Base-by-base conservation (phyloP, 2,113 vertebrate genomes). In the Boleophthalmus pectinirostris region DNA sequence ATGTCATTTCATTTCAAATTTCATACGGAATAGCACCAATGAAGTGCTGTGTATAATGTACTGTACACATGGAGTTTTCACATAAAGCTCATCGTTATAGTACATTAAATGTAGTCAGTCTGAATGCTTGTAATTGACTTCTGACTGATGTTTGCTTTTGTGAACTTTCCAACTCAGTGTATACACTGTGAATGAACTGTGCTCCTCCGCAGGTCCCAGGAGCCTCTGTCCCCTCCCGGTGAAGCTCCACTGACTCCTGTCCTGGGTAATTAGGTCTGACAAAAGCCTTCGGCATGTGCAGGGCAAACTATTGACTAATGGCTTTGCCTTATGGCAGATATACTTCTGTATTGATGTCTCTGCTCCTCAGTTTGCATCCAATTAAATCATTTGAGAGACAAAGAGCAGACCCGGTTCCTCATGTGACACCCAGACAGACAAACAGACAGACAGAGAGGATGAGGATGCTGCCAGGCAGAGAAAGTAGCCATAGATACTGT, bases 331-430 rank as follows among this genome's bases (percentile, higher is more conserved):
- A 90, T 85, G 85, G 87, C 90, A 90, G 90, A 92, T 90, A 91
- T 86, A 90, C 84, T 83, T 87, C 82, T 54, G 72, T 90, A 92
- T 92, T 92, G 90, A 94, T 90, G 88, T 86, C 82, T 45, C 14
- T 73, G 84, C 79, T 90, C 74, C 87, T 88, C 82, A 89, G 81
- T 90, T 92, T 92, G 89, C 89, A 92, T 92, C 89, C 90, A 93
- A 92, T 94, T 92, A 92, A 92, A 91, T 92, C 78, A 91, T 91
- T 90, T 91, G 87, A 92, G 85, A 88, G 87, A 91, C 86, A 89
- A 77, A 91, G 85, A 85, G 89, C 86, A 89, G 88, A 90, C 85
- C 87, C 82, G 79, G 81, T 88, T 88, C 69, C 90, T 92, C 80
- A 65, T 86, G 83, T 86, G 89, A 88, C 75, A 82, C 87, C 83